Conservation (phyloP, 2,888 invertebrate species). For the Scrobipalpa atriplicella region DNA sequence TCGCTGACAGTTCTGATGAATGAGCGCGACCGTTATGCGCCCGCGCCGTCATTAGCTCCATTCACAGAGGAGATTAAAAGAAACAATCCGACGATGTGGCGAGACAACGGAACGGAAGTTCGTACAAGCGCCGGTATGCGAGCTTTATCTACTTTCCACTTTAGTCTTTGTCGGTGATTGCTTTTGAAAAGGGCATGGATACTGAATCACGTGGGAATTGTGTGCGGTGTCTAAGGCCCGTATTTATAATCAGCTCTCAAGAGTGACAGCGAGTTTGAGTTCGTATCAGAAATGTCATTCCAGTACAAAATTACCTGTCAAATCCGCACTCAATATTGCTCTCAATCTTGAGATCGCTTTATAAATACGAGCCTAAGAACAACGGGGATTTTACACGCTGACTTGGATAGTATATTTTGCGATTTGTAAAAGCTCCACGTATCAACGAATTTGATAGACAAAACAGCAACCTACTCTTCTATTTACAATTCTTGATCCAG, state of each 20-base stretch:
- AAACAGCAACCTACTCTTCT: too few relatives aligned
- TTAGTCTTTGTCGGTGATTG: slow-evolving; percentile 36
- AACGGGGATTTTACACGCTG: too few relatives aligned
- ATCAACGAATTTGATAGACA: too few relatives aligned
- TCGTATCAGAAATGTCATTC: too few relatives aligned
- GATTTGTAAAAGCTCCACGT: too few relatives aligned
- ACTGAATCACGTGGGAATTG: slow-evolving; percentile 33
- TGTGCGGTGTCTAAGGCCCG: slow-evolving; percentile 14
- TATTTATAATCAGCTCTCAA: too few relatives aligned
- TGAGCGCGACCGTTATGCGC: slow-evolving; percentile 74
- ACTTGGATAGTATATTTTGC: background rate
- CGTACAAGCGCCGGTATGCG: slow-evolving; percentile 57
- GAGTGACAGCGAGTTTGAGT: too few relatives aligned
- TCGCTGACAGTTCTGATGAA: slow-evolving; percentile 78
- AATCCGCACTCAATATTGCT: too few relatives aligned
- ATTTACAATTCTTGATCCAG: too few relatives aligned
- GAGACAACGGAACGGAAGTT: slow-evolving; percentile 70
- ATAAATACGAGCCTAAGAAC: too few relatives aligned
- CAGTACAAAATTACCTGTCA: too few relatives aligned
- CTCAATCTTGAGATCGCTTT: too few relatives aligned
- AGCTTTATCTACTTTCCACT: slow-evolving; percentile 42
- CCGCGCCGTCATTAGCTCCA: slow-evolving; percentile 66
- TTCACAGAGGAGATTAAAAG: slow-evolving; percentile 73
- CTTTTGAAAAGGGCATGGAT: slow-evolving; percentile 31
- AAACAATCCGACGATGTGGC: slow-evolving; percentile 67